Evolutionary conservation across 2,797 vertebrate species (phyloP), one percentile per base, ranked within the genome.

Genomic region (Euphonia xanthogaster): DNA sequence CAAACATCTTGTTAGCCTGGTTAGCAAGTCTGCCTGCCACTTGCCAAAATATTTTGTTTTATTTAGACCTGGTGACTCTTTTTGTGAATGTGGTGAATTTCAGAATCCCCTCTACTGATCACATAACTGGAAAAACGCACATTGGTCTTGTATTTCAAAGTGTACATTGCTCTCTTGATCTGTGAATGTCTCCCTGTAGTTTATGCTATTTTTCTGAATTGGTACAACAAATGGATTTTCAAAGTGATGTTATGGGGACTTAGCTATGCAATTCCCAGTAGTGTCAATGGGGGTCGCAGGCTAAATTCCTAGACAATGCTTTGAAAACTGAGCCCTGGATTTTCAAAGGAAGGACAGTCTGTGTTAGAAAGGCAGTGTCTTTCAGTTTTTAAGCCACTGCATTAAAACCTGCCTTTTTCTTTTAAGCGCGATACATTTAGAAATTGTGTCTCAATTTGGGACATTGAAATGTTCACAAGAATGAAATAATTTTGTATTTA

Each of bases 11-110:
- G 86, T 96, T 94, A 94, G 77, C 50, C 91, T 88, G 57, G 88
- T 90, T 95, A 94, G 86, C 80, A 84, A 92, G 95, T 94, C 96
- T 96, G 93, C 77, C 88, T 51, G 86, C 93, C 94, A 96, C 91
- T 96, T 96, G 96, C 91, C 91, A 92, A 96, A 96, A 96, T 92
- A 96, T 94, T 97, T 87, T 90, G 85, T 95, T 96, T 94, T 95
- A 81, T 96, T 96, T 96, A 97, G 63, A 95, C 88, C 77, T 79
- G 67, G 82, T 82, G 86, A 94, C 77, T 93, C 93, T 92, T 86
- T 95, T 90, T 86, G 91, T 77, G 76, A 93, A 91, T 47, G 51
- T 33, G 66, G 72, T 81, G 76, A 88, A 86, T 95, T 95, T 95
- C 83, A 86, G 94, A 90, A 90, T 94, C 74, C 71, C 33, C 57